Evolutionary conservation across 2,797 vertebrate species (phyloP), one percentile per base, ranked within the genome.

Genomic region (Harpagifer antarcticus): DNA sequence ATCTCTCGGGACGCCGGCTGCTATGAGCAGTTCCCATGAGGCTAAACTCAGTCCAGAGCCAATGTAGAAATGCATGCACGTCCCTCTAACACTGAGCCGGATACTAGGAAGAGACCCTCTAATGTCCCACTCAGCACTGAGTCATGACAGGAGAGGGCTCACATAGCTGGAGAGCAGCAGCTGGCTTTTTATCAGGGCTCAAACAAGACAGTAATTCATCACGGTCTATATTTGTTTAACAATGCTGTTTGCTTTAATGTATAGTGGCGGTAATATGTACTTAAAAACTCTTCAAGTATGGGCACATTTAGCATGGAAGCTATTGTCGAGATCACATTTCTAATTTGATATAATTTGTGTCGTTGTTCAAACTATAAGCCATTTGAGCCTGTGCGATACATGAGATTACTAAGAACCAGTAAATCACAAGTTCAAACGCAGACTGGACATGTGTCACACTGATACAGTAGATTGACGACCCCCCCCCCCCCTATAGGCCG

Each of bases 381-480:
- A 75, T 82, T 20, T 62, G 81, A 87, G 20, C 65, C 71, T 42
- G 3, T 33, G 67, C 1, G 31, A 82, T 79, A 37, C n/a, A 6
- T 74, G 66, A 17, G 70, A 85, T 61, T 88, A 57, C 86, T 61
- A 43, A 55, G 62, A 75, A 87, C 33, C 65, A 61, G 67, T 86
- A 82, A 85, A 88, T 90, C 80, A 80, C 33, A 58, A 58, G 72
- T 85, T 78, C 69, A 88, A 84, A 81, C 5, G 20, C 47, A 17
- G 45, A 57, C 78, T 50, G 76, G 52, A 62, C 55, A 69, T 72
- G 23, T 65, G 76, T 76, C 44, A 64, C 33, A 61, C 19, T 74
- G 74, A 87, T 70, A 71, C 66, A 62, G 72, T 44, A 52, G 71
- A 72, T 68, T 31, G 14, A 27, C n/a, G n/a, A n/a, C n/a, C 33